Conservation (phyloP, 2,888 invertebrate species). For the Deroplatys truncata region DNA sequence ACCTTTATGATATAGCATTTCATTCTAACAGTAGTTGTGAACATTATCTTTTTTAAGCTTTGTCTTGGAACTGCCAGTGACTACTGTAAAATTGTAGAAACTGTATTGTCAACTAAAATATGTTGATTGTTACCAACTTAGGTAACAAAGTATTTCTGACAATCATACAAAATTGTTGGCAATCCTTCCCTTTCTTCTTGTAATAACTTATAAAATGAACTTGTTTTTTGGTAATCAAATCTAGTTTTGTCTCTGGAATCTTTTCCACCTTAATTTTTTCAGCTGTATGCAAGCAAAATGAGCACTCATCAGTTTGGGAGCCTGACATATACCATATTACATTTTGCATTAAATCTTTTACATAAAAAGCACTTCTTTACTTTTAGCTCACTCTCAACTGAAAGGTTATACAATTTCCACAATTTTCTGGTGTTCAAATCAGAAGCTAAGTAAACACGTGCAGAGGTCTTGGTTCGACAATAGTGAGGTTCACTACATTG, state of each 20-base stretch:
- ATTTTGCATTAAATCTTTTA: neutral
- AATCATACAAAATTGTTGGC: neutral
- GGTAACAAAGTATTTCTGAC: neutral
- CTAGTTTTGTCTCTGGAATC: neutral
- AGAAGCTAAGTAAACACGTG: neutral
- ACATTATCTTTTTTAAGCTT: neutral
- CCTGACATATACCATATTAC: neutral
- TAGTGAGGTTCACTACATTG: neutral
- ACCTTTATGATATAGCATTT: constrained; percentile 4
- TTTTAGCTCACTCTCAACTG: neutral
- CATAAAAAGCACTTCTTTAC: neutral
- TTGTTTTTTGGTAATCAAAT: neutral
- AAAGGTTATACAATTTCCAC: neutral
- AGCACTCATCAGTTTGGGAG: neutral
- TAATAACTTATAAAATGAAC: constrained; percentile 9
- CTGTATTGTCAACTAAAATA: neutral
- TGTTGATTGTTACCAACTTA: neutral
- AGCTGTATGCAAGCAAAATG: neutral
- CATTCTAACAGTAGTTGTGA: neutral
- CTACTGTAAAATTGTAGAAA: constrained; percentile 5
- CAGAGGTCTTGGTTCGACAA: neutral
- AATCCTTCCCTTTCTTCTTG: neutral
- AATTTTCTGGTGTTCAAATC: neutral
- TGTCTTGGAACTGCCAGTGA: neutral
- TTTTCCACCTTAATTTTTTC: neutral